Conservation (phyloP, 2,888 invertebrate genomes). For the Asteroscopus sphinx region DNA sequence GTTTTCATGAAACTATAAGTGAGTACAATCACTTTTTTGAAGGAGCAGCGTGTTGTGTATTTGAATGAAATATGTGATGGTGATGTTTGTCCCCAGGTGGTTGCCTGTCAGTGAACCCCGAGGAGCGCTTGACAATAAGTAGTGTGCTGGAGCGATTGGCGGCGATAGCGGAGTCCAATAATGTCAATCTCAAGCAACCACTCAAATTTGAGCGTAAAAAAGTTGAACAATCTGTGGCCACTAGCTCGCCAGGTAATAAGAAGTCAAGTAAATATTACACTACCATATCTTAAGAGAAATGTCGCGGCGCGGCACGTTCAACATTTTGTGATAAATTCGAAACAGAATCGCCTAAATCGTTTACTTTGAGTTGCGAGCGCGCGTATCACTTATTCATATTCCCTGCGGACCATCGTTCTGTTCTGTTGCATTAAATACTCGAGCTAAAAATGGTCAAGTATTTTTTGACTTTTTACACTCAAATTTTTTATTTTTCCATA, state of each 20-base stretch:
- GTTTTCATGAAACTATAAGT: conserved; percentile 97
- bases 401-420: conserved; percentile 79
- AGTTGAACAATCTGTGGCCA: conserved; percentile 91
- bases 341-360: conserved; percentile 59
- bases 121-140: conserved; percentile 93
- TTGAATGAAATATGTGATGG: conserved; percentile 29
- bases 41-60: conserved; percentile 18
- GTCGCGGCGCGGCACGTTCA: conserved; percentile 69
- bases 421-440: conserved; percentile 85
- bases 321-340: conserved; percentile 67
- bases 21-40: conserved; percentile 74
- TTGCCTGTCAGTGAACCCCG: conserved; percentile 95
- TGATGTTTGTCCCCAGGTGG: conserved; percentile 89
- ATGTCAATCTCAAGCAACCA: conserved; percentile 95
- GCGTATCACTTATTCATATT: conserved; percentile 68
- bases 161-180: conserved; percentile 96
- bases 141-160: conserved; percentile 96
- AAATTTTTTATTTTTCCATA: conserved; percentile 81
- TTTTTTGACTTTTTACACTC: conserved; percentile 91
- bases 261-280: conserved; percentile 91
- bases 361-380: conserved; percentile 64
- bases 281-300: conserved; percentile 87
- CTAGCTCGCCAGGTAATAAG: conserved; percentile 91
- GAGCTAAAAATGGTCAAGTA: conserved; percentile 90
- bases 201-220: conserved; percentile 92